Conservation (phyloP, 2,888 invertebrate genomes). For the Ophion slaviceki region DNA sequence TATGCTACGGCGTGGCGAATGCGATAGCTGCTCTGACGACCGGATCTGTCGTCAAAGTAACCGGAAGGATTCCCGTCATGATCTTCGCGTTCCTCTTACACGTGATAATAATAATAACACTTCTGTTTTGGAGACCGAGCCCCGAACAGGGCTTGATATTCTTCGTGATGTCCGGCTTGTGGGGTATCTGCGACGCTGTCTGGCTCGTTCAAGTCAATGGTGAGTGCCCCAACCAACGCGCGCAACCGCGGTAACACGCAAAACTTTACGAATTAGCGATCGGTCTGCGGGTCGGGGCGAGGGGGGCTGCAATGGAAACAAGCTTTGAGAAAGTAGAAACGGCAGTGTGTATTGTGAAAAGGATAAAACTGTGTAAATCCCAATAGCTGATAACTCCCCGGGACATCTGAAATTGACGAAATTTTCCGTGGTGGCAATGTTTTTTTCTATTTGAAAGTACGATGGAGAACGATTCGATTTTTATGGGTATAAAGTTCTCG, state of each 20-base stretch:
- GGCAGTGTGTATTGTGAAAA: no score
- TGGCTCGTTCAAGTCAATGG: conserved; percentile 97
- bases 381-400: neutral
- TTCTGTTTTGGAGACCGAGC: conserved; percentile 90
- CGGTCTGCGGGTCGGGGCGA: neutral
- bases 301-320: conserved; percentile 4
- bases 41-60: conserved; percentile 91
- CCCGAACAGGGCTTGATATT: conserved; percentile 89
- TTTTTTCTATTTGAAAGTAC: neutral
- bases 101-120: conserved; percentile 87
- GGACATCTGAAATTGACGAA: neutral
- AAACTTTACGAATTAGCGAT: conserved; percentile 35
- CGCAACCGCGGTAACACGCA: neutral
- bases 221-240: conserved; percentile 82
- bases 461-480: neutral
- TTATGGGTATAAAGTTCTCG: neutral
- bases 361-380: neutral
- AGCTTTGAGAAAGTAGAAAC: neutral
- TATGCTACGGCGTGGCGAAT: conserved; percentile 95
- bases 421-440: neutral
- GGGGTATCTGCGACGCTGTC: conserved; percentile 95
- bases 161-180: conserved; percentile 91
- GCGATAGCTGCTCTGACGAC: conserved; percentile 93
- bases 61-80: conserved; percentile 92
- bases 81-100: conserved; percentile 90